Conservation (phyloP, 2,888 invertebrate genomes). For the Drosophila testacea region DNA sequence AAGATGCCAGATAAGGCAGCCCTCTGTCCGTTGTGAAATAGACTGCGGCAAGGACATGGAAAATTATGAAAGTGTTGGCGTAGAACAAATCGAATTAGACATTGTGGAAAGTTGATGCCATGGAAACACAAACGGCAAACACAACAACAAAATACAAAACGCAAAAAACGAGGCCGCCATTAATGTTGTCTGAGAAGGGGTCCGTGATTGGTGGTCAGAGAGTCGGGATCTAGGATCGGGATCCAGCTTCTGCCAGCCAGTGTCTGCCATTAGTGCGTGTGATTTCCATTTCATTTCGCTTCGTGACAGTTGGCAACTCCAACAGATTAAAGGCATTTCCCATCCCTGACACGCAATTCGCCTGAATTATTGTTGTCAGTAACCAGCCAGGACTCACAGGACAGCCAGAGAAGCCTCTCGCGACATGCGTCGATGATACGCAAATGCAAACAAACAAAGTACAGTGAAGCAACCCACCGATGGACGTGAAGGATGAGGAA, state of each 20-base stretch:
- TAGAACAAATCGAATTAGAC: conserved; percentile 85
- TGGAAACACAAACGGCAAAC: conserved; percentile 34
- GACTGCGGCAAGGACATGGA: conserved; percentile 70
- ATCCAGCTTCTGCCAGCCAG: conserved; percentile 27
- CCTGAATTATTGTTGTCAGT: conserved; percentile 78
- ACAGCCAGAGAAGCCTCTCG: conserved; percentile 35
- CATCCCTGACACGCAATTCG: conserved; percentile 75
- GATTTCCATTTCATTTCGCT: conserved; percentile 83
- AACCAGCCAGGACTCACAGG: conserved; percentile 23
- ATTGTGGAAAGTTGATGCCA: conserved; percentile 69
- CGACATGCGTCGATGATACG: conserved; percentile 81
- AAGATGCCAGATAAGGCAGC: conserved; percentile 78
- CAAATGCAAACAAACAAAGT: conserved; percentile 78
- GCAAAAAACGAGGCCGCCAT: conserved; percentile 45
- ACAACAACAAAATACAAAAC: conserved; percentile 17
- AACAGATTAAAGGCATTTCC: conserved; percentile 85
- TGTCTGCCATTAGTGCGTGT: conserved; percentile 78
- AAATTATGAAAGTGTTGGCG: conserved; percentile 85
- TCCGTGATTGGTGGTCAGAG: not conserved
- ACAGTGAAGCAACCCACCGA: conserved; percentile 35
- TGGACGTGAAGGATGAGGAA: conserved; percentile 13
- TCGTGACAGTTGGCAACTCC: conserved; percentile 84
- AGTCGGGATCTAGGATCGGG: not conserved
- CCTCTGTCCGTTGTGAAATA: conserved; percentile 38
- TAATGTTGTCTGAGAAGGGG: conserved; percentile 24